Percentiles rank a stretch among this genome's conserved stretches.
These are phyloP conservation scores for Tokudaia muenninki DNA, from an alignment of 2,797 vertebrate genomes.

Conservation along the genomic window DNA sequence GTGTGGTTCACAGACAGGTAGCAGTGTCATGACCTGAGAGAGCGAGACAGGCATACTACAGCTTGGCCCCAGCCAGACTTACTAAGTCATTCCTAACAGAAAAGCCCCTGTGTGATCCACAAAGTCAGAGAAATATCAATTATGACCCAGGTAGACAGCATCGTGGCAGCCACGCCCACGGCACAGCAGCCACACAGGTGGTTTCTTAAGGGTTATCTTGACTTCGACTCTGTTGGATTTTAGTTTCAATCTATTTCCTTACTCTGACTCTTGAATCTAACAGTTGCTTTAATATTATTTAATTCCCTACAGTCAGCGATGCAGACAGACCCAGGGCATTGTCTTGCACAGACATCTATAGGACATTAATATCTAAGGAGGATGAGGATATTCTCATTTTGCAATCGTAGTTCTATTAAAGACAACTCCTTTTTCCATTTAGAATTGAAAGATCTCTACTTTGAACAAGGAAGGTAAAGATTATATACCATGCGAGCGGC, in stretches of 20 bases:
- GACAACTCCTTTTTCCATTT: neutral
- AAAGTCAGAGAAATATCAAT: accelerated
- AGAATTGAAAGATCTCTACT: neutral
- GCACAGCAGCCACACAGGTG: accelerated
- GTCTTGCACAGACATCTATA: neutral
- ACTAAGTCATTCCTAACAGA: neutral
- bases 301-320: neutral
- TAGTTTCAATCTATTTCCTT: neutral
- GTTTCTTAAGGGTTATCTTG: neutral
- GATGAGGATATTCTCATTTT: neutral
- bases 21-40: accelerated
- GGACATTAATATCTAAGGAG: neutral
- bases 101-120: neutral
- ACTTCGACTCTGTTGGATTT: neutral
- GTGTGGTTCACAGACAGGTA: neutral
- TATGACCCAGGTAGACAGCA: accelerated
- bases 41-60: accelerated
- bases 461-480: neutral
- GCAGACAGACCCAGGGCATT: neutral
- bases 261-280: neutral
- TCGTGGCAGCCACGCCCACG: accelerated
- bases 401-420: neutral
- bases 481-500: neutral
- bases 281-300: neutral
- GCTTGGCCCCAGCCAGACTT: neutral